A percentile compares a stretch with the other conserved stretches of the same genome.
Evolutionary conservation across 2,113 vertebrate genomes (phyloP).

Genomic region (Corydoras sp.): DNA sequence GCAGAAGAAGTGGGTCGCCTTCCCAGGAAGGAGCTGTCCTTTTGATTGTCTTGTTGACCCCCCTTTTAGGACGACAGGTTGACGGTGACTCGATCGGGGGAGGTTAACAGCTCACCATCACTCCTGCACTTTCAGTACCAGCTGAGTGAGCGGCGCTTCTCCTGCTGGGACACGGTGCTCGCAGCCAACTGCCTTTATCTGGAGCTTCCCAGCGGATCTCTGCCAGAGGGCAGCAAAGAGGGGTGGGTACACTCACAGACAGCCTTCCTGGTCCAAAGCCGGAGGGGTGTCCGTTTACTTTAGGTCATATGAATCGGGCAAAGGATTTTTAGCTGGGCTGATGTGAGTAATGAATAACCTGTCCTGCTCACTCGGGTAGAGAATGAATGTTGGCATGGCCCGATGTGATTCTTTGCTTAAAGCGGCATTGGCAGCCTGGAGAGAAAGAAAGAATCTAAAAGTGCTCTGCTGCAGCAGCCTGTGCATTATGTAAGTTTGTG

Average conservation of each 20-base stretch:
- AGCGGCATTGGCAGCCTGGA: neutral
- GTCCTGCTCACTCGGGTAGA: too few relatives aligned
- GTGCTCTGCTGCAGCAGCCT: slow-evolving; percentile 39
- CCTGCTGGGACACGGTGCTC: slow-evolving; percentile 85
- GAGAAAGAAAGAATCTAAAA: neutral
- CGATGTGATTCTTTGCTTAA: too few relatives aligned
- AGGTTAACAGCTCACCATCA: slow-evolving; percentile 73
- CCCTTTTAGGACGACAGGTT: slow-evolving; percentile 34
- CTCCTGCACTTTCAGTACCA: slow-evolving; percentile 88
- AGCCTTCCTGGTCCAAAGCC: too few relatives aligned
- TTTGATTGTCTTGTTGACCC: neutral
- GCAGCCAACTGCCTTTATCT: slow-evolving; percentile 85
- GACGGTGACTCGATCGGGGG: slow-evolving; percentile 78
- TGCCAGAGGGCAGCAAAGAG: slow-evolving; percentile 93
- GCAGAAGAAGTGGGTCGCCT: too few relatives aligned
- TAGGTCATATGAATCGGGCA: too few relatives aligned
- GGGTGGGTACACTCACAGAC: slow-evolving; percentile 64
- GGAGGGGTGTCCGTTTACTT: too few relatives aligned
- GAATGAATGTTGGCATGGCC: too few relatives aligned
- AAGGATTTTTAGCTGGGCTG: too few relatives aligned
- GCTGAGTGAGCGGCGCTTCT: slow-evolving; percentile 81
- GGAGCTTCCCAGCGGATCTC: slow-evolving; percentile 82
- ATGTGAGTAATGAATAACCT: too few relatives aligned
- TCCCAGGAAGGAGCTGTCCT: too few relatives aligned
- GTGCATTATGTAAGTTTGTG: slow-evolving; percentile 53